Evolutionary conservation across 2,113 vertebrate genomes (phyloP).

Genomic region (Periophthalmodon schlosseri): DNA sequence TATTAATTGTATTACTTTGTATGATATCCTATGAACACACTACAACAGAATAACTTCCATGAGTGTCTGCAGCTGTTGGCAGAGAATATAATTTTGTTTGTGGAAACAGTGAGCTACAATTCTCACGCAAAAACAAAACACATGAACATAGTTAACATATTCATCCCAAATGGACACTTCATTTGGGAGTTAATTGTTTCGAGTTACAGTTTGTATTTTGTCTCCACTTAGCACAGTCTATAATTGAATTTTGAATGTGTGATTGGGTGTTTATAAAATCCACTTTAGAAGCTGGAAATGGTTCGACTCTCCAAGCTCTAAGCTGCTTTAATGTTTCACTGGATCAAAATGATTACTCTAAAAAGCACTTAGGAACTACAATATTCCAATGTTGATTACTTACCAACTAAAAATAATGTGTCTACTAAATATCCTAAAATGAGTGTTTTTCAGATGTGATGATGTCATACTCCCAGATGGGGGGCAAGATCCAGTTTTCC

Average conservation of each 20-base stretch:
- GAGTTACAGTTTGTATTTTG: constrained; percentile 3
- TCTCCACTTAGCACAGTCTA: not conserved
- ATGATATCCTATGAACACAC: not conserved
- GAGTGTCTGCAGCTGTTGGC: constrained; percentile 3
- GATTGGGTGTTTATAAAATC: constrained; percentile 11
- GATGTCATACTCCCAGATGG: too few relatives aligned
- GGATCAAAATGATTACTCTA: not conserved
- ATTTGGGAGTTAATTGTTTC: constrained; percentile 11
- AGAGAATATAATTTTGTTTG: not conserved
- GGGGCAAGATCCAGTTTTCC: too few relatives aligned
- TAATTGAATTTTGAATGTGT: constrained; percentile 10
- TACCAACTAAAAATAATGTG: not conserved
- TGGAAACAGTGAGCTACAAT: not conserved
- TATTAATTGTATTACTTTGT: not conserved
- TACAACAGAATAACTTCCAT: not conserved
- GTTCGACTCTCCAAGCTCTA: not conserved
- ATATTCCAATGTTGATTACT: not conserved
- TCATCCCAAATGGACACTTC: constrained; percentile 4
- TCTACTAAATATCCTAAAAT: not conserved
- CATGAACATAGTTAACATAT: constrained; percentile 11
- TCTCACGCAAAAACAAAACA: constrained; percentile 7
- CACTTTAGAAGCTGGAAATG: not conserved
- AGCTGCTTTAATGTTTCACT: not conserved
- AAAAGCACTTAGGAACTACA: constrained; percentile 4
- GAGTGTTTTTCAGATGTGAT: too few relatives aligned